Conservation (phyloP, 2,888 invertebrate genomes). For the Taenaris catops region DNA sequence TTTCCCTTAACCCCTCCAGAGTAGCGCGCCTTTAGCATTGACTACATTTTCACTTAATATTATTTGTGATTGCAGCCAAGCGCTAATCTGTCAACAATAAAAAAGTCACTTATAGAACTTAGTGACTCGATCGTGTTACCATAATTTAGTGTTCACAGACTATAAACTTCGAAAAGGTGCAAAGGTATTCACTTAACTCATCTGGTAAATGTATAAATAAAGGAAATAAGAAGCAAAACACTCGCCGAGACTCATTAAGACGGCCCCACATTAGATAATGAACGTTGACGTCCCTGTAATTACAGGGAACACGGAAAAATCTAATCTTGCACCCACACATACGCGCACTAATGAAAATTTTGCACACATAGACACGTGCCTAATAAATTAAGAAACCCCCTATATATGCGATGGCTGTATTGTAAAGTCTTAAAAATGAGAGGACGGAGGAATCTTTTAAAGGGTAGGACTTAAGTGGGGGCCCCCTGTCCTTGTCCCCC, state of each 20-base stretch:
- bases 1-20: too few relatives aligned
- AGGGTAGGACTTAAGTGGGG: constrained; percentile 76
- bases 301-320: constrained; percentile 73
- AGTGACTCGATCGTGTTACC: too few relatives aligned
- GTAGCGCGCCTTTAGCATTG: too few relatives aligned
- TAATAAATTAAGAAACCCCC: constrained; percentile 64
- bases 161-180: too few relatives aligned
- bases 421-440: constrained; percentile 79
- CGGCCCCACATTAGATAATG: constrained; percentile 41
- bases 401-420: constrained; percentile 62
- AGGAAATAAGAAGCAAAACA: neutral
- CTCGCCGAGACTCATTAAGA: constrained; percentile 39
- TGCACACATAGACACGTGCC: constrained; percentile 37
- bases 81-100: too few relatives aligned
- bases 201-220: too few relatives aligned
- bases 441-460: constrained; percentile 77
- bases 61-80: too few relatives aligned
- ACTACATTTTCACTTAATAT: too few relatives aligned
- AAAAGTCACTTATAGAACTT: too few relatives aligned
- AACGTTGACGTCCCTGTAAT: constrained; percentile 50
- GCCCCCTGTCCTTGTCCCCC: constrained; percentile 42
- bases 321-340: constrained; percentile 56
- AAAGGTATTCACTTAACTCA: too few relatives aligned
- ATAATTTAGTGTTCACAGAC: too few relatives aligned
- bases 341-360: constrained; percentile 34